Percentiles rank a stretch among this genome's conserved stretches.
phyloP scores from a whole-genome alignment of 2,797 vertebrate species.

The Thaleichthys pacificus region DNA sequence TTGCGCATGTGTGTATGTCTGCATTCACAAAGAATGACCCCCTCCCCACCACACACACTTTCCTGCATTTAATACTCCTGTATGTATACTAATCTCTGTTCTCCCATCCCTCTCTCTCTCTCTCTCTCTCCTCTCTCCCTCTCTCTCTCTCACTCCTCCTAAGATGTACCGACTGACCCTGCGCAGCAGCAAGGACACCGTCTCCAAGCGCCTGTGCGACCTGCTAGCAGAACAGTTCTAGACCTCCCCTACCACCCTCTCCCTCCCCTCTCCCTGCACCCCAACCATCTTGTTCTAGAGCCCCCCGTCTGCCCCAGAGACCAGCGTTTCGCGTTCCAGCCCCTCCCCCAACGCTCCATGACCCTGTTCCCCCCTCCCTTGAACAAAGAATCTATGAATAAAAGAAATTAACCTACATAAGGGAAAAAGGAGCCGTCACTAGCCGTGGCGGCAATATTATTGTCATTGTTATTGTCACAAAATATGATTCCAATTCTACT shows the following conservation, averaged over 20 bases:
- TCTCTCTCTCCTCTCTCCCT: conserved; percentile 7
- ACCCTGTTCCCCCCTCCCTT: conserved; percentile 17
- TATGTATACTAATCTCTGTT: background rate
- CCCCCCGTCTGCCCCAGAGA: conserved; percentile 23
- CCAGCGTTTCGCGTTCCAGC: conserved; percentile 53
- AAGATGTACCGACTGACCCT: conserved; percentile 93
- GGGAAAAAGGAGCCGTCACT: conserved; percentile 70
- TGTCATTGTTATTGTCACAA: conserved; percentile 59
- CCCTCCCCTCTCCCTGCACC: conserved; percentile 41
- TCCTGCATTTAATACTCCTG: background rate
- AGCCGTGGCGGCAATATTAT: conserved; percentile 58
- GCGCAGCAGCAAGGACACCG: conserved; percentile 90
- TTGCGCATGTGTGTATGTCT: background rate
- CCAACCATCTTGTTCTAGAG: conserved; percentile 42
- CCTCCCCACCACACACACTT: no score
- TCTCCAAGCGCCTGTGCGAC: conserved; percentile 87
- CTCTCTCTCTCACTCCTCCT: conserved; percentile 2
- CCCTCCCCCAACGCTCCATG: conserved; percentile 12
- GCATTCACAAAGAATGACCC: no score
- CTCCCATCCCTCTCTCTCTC: background rate
- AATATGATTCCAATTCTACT: conserved; percentile 68
- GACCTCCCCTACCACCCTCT: conserved; percentile 46
- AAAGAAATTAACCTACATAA: conserved; percentile 68
- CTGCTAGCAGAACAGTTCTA: conserved; percentile 91
- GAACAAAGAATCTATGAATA: conserved; percentile 57